Percentiles rank a stretch among this genome's conserved stretches.
phyloP scores from a whole-genome alignment of 2,888 invertebrate genomes.

The Pterobdella sp. region DNA sequence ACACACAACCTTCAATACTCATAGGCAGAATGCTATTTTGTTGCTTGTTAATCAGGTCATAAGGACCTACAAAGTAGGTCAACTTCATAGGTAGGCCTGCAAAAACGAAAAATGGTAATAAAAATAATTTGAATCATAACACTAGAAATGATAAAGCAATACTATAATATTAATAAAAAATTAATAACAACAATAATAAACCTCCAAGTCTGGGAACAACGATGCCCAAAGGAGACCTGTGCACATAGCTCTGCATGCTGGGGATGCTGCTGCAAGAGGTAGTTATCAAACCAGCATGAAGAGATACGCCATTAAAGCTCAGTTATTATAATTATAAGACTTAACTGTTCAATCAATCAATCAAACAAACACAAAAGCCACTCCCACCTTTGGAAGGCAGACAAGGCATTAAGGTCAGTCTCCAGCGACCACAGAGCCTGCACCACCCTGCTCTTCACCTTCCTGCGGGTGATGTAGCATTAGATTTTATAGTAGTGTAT shows the following conservation, averaged over 20 bases:
- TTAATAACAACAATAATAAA: constrained; percentile 36
- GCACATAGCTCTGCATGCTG: constrained; percentile 65
- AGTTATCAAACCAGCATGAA: too few relatives aligned
- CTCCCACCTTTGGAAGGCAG: constrained; percentile 57
- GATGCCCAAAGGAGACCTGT: constrained; percentile 80
- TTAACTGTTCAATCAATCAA: not conserved
- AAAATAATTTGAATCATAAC: not conserved
- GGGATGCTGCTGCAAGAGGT: constrained; percentile 56
- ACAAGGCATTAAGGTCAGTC: constrained; percentile 73
- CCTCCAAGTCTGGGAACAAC: constrained; percentile 74
- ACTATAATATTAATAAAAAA: not conserved
- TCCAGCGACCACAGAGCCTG: constrained; percentile 83
- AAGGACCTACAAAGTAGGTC: constrained; percentile 86
- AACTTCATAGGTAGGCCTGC: constrained; percentile 82
- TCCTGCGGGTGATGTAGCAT: constrained; percentile 52
- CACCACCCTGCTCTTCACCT: constrained; percentile 85
- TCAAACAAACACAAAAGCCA: not conserved
- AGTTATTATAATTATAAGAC: not conserved
- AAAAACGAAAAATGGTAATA: constrained; percentile 36
- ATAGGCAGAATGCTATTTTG: constrained; percentile 66
- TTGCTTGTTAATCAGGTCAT: constrained; percentile 74
- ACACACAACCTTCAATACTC: constrained; percentile 60
- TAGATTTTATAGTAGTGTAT: too few relatives aligned
- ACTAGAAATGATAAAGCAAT: too few relatives aligned
- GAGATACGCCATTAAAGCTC: not conserved